These are phyloP conservation scores for Taenioides sp. DNA, from an alignment of 2,797 vertebrate species.

Conservation along the genomic window DNA sequence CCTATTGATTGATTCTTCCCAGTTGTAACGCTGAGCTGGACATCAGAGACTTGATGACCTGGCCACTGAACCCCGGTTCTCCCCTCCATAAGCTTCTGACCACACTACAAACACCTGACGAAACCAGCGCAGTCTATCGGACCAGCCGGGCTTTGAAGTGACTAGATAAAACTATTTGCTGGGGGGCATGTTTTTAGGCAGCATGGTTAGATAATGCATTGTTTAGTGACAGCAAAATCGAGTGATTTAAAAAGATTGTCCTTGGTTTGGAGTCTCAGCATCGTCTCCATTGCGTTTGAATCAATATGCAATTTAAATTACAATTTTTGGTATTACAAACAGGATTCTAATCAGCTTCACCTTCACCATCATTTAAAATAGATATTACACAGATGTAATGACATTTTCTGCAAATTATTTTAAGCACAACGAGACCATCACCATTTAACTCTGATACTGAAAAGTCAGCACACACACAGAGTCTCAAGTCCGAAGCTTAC, in stretches of 20 bases:
- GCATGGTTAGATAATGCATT: constrained; percentile 7
- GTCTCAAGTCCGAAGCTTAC: too few species aligned
- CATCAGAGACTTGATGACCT: constrained; percentile 49
- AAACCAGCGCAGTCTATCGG: constrained; percentile 27
- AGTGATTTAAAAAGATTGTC: neutral
- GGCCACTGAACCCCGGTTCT: constrained; percentile 42
- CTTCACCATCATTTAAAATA: neutral
- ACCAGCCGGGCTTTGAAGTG: constrained; percentile 50
- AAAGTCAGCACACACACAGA: neutral
- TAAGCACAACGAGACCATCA: neutral
- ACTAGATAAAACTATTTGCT: constrained; percentile 43
- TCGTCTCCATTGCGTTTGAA: neutral
- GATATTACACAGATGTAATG: too few species aligned
- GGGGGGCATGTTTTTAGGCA: constrained; percentile 4
- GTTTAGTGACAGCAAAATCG: neutral
- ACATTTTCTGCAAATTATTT: neutral
- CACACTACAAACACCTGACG: constrained; percentile 56
- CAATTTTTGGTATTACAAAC: neutral
- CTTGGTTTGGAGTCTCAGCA: constrained; percentile 1
- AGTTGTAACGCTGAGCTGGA: constrained; percentile 31
- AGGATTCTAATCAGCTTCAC: neutral
- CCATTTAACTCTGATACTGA: neutral
- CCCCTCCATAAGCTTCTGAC: constrained; percentile 13
- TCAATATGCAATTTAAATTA: constrained; percentile 9
- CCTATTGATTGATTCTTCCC: constrained; percentile 34